Percentiles rank a stretch among this genome's conserved stretches.
Conservation (phyloP, 92 coral and sea anemone genomes). For the Zoanthus sociatus region DNA sequence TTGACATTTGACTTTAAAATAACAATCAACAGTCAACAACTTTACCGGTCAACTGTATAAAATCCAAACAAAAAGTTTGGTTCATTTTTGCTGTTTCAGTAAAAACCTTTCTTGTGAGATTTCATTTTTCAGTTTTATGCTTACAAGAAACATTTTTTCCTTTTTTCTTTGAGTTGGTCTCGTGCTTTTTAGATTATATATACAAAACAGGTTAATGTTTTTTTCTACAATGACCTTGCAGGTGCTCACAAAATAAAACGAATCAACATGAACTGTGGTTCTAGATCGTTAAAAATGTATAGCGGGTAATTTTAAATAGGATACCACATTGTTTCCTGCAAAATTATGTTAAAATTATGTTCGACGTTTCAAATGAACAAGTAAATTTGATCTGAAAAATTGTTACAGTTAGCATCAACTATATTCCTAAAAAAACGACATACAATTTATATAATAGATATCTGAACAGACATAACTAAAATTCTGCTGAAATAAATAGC, state of each 20-base stretch:
- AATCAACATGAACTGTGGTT: not conserved
- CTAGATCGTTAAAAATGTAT: not conserved
- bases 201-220: not conserved
- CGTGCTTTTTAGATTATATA: too few species aligned
- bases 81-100: not conserved
- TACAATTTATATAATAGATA: too few species aligned
- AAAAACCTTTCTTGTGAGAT: not conserved
- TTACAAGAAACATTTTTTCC: not conserved
- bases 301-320: not conserved
- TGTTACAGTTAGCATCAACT: too few species aligned
- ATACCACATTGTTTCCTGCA: too few species aligned
- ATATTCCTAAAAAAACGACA: too few species aligned
- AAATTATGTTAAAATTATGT: not conserved
- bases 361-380: not conserved
- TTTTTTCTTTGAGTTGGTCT: not conserved
- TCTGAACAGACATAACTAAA: too few species aligned
- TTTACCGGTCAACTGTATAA: slow-evolving; percentile 11
- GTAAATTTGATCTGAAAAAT: too few species aligned
- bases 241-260: not conserved
- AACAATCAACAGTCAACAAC: slow-evolving; percentile 21
- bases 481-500: too few species aligned
- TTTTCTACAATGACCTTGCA: slow-evolving; percentile 11
- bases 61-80: not conserved
- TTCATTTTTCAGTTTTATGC: not conserved
- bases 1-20: slow-evolving; percentile 23